phyloP scores from a whole-genome alignment of 2,888 invertebrate species.

The Lepetodrilus schrolli region DNA sequence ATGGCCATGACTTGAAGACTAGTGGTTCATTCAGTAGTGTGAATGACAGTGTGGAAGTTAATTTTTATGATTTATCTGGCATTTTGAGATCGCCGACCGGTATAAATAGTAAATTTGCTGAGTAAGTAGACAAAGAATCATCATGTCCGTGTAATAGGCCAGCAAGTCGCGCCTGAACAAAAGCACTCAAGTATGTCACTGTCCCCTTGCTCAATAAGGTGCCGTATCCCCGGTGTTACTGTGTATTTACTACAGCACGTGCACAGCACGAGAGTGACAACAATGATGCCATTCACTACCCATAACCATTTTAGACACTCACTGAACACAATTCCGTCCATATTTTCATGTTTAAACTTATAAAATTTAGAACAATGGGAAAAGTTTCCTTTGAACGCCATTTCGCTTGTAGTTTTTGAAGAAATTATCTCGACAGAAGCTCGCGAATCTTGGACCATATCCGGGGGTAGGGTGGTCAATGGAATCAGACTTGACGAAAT shows the following conservation, averaged over 20 bases:
- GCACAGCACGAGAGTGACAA: slow-evolving; percentile 31
- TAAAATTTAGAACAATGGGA: slow-evolving; percentile 48
- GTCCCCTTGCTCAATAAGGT: slow-evolving; percentile 6
- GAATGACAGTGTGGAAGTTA: neutral
- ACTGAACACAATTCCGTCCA: slow-evolving; percentile 1
- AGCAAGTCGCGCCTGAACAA: slow-evolving; percentile 33
- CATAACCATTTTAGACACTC: slow-evolving; percentile 12
- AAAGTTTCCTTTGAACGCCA: slow-evolving; percentile 71
- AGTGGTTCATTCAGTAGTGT: neutral
- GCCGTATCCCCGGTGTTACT: slow-evolving; percentile 28
- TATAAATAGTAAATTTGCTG: neutral
- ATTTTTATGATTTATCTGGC: no score
- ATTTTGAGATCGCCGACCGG: neutral
- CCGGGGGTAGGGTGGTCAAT: slow-evolving; percentile 35
- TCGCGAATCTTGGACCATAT: slow-evolving; percentile 52
- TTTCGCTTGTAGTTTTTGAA: slow-evolving; percentile 68
- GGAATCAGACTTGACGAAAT: slow-evolving; percentile 26
- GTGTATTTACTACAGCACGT: slow-evolving; percentile 40
- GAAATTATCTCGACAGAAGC: slow-evolving; percentile 64
- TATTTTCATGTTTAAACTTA: slow-evolving; percentile 6
- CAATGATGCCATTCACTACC: neutral
- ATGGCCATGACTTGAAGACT: slow-evolving; percentile 3
- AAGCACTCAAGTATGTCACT: slow-evolving; percentile 38
- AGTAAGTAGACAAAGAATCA: slow-evolving; percentile 28
- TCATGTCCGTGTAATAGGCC: slow-evolving; percentile 17